phyloP scores from a whole-genome alignment of 2,797 vertebrate genomes.

The Rhinella marina region DNA sequence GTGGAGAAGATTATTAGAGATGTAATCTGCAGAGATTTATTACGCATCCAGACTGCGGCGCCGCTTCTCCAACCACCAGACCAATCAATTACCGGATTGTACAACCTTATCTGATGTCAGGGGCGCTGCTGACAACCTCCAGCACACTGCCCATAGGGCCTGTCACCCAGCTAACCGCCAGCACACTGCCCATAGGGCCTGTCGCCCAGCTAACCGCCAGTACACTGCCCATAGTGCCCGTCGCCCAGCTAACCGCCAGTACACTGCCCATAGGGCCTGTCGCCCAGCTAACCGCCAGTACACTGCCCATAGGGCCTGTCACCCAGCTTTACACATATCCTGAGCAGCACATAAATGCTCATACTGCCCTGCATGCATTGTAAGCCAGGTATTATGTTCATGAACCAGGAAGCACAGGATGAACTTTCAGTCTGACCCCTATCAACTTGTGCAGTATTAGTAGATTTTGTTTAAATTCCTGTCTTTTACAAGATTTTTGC shows the following conservation, averaged over 20 bases:
- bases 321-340: neutral
- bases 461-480: too few species aligned
- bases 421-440: neutral
- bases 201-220: too few species aligned
- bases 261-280: too few species aligned
- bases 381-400: neutral
- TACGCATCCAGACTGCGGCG: neutral
- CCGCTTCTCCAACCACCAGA: neutral
- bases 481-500: too few species aligned
- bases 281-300: neutral
- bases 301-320: neutral
- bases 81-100: neutral
- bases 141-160: neutral
- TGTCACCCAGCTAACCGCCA: neutral
- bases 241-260: too few species aligned
- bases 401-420: neutral
- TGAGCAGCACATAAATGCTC: neutral
- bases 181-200: too few species aligned
- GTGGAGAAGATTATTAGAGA: slow-evolving; percentile 21
- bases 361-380: neutral
- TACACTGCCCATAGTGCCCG: too few species aligned
- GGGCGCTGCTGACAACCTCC: neutral
- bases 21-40: slow-evolving; percentile 11
- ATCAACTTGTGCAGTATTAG: too few species aligned
- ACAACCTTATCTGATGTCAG: neutral